Base-by-base conservation (phyloP, 2,113 vertebrate genomes). In the Dendropsophus ebraccatus region DNA sequence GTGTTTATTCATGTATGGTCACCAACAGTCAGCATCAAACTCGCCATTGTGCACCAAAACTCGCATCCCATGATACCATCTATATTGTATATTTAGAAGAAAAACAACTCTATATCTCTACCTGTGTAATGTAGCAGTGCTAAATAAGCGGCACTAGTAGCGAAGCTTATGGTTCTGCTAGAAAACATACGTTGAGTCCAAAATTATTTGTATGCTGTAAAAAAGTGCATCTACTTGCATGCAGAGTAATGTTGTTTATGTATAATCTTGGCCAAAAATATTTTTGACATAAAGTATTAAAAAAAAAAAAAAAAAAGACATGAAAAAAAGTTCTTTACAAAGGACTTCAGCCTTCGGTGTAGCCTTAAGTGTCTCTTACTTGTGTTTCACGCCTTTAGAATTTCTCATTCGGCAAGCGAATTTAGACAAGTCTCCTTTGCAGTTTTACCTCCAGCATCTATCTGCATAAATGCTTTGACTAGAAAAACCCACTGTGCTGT, bases 331-430 rank as follows among this genome's bases (percentile, higher is more conserved):
- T 86, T 86, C 77, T 81, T 86, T 80, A 81, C 50, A 60, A 70
- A 74, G 62, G 76, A 69, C 77, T 73, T 86, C 65, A 81, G 84
- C 84, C 84, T 86, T 86, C 49, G 65, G 84, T 78, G 78, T 86
- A 86, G 84, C 84, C 84, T 86, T 86, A 86, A 86, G 76, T 86
- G 77, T 86, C 52, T 81, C 67, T 86, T 86, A 86, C n/a, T 81
- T 73, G 65, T 86, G 76, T 86, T 72, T 62, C 23, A 67, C 32
- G 69, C 50, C 30, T 37, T 80, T 45, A 9, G n/a, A 45, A 82
- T 49, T 30, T 45, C n/a, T 84, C n/a, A 60, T 62, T 76, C 67
- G 37, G 74, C n/a, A 49, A 49, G 72, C 17, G 6, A 52, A 56
- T 32, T 52, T 32, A 56, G 28, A 80, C 69, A 32, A 69, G 30